Evolutionary conservation across 2,113 vertebrate species (phyloP).

Genomic region (Kryptolebias marmoratus): DNA sequence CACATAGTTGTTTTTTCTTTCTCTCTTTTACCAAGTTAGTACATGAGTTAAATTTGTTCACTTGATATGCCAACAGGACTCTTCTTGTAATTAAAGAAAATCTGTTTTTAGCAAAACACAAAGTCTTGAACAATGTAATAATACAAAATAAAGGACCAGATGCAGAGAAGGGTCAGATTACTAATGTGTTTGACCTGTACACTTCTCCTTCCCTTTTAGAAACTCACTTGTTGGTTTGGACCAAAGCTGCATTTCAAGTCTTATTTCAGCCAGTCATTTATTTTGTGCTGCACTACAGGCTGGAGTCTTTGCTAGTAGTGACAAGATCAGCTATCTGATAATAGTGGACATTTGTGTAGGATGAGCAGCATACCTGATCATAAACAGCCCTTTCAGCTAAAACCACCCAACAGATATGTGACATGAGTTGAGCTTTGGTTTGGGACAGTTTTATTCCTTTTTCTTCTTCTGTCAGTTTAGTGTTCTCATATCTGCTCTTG

Average conservation of each 20-base stretch:
- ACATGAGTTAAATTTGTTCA: no score
- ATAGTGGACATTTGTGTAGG: neutral
- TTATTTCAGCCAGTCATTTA: neutral
- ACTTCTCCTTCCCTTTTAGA: neutral
- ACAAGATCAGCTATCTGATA: slow-evolving; percentile 1
- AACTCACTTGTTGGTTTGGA: neutral
- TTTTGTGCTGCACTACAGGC: no score
- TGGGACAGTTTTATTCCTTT: slow-evolving; percentile 1
- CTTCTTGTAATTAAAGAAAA: neutral
- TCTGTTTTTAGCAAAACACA: neutral
- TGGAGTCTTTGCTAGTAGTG: neutral
- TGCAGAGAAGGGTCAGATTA: no score
- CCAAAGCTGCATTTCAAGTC: neutral
- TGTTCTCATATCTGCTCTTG: neutral
- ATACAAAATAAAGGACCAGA: neutral
- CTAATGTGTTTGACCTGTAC: neutral
- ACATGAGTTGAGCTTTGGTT: neutral
- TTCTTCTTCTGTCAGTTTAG: neutral
- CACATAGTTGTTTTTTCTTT: no score
- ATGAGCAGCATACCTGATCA: neutral
- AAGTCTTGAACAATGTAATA: neutral
- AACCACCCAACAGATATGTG: neutral
- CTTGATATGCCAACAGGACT: no score
- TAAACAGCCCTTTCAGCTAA: neutral
- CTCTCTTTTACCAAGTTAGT: no score